Evolutionary conservation across 2,888 invertebrate species (phyloP).

Genomic region (Eristalis intricaria): DNA sequence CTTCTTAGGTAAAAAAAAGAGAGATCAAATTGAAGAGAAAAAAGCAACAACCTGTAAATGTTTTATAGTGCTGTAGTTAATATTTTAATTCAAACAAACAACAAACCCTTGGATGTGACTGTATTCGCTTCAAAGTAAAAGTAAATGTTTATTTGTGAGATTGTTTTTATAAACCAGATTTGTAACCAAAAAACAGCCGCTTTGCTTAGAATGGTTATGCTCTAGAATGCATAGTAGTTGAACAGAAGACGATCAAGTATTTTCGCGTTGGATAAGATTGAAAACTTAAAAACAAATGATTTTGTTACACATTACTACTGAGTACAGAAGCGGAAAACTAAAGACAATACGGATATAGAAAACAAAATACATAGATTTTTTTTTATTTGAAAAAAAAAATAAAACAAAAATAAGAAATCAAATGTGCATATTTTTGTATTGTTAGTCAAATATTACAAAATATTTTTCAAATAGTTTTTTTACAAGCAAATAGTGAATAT

Average conservation of each 20-base stretch:
- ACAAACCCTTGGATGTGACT: conserved; percentile 53
- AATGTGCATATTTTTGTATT: conserved; percentile 76
- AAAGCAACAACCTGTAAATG: conserved; percentile 34
- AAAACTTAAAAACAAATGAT: not conserved
- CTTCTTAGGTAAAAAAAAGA: conserved; percentile 58
- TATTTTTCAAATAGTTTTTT: conserved; percentile 77
- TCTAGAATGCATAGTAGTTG: not conserved
- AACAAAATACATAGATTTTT: conserved; percentile 28
- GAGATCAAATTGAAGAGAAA: conserved; percentile 47
- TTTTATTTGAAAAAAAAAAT: not conserved
- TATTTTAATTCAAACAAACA: conserved; percentile 36
- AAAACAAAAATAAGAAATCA: conserved; percentile 66
- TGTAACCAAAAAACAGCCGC: conserved; percentile 23
- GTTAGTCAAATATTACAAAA: conserved; percentile 75
- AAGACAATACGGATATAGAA: conserved; percentile 70
- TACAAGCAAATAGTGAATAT: conserved; percentile 68
- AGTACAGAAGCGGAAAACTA: conserved; percentile 64
- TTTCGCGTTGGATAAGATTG: not conserved
- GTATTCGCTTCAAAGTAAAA: conserved; percentile 60
- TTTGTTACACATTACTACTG: conserved; percentile 15
- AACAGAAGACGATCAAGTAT: not conserved
- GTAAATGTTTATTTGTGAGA: conserved; percentile 21
- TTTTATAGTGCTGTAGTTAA: conserved; percentile 49
- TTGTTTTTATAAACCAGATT: conserved; percentile 37
- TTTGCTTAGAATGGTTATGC: conserved; percentile 4